phyloP scores from a whole-genome alignment of 2,113 vertebrate species.

The Aix galericulata region DNA sequence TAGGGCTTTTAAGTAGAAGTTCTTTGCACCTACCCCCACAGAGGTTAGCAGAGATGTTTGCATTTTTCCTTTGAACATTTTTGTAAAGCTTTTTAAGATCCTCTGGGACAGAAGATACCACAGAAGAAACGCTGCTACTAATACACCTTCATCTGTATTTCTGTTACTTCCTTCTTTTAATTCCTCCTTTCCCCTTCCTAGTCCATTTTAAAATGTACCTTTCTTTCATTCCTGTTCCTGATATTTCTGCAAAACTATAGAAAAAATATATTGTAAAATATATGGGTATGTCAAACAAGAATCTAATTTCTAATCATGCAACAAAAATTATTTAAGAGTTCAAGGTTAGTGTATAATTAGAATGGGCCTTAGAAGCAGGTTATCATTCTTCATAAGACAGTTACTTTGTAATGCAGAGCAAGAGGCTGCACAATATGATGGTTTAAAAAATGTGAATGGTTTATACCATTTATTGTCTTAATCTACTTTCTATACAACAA shows the following conservation, averaged over 20 bases:
- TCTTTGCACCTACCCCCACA: not conserved
- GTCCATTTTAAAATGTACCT: not conserved
- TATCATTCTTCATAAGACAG: not conserved
- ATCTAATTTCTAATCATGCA: not conserved
- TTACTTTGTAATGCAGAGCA: not conserved
- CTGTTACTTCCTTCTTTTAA: not conserved
- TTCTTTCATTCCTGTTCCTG: not conserved
- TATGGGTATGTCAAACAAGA: not conserved
- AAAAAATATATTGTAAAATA: not conserved
- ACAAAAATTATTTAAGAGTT: not conserved
- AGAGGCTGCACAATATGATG: not conserved
- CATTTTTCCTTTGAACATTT: not conserved
- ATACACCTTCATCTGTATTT: not conserved
- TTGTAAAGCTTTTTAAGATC: not conserved
- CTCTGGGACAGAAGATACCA: not conserved
- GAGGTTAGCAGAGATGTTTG: not conserved
- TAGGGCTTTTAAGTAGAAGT: not conserved
- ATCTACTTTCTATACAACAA: not conserved
- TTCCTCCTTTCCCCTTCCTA: not conserved
- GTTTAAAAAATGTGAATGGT: not conserved
- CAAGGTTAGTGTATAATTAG: not conserved
- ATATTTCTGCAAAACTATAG: not conserved
- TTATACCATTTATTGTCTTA: not conserved
- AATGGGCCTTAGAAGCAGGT: not conserved
- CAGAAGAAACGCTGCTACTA: not conserved